phyloP scores from a whole-genome alignment of 2,888 invertebrate species.

The Agrotis ipsilon region DNA sequence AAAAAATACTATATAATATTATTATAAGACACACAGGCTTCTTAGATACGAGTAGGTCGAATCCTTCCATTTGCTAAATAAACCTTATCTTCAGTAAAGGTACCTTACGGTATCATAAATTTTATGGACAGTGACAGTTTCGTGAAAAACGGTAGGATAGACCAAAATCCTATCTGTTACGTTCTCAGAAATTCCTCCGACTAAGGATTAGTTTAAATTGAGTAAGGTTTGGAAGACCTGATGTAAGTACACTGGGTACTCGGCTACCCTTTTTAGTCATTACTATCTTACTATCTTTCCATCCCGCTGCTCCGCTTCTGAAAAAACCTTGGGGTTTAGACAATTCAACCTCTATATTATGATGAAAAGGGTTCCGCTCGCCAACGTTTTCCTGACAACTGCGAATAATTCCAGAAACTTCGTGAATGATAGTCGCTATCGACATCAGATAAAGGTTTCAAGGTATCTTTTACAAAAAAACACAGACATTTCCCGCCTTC shows the following conservation, averaged over 20 bases:
- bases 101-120: conserved; percentile 40
- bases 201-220: conserved; percentile 66
- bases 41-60: not conserved
- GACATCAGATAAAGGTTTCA: conserved; percentile 43
- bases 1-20: not conserved
- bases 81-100: conserved; percentile 18
- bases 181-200: conserved; percentile 55
- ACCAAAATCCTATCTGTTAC: conserved; percentile 56
- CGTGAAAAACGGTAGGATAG: conserved; percentile 40
- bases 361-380: conserved; percentile 62
- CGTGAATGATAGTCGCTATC: conserved; percentile 41
- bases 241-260: conserved; percentile 39
- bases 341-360: conserved; percentile 60
- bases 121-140: conserved; percentile 41
- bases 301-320: conserved; percentile 40
- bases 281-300: conserved; percentile 63
- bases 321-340: conserved; percentile 57
- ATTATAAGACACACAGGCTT: not conserved
- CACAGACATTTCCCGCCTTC: conserved; percentile 11
- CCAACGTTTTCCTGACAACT: conserved; percentile 57
- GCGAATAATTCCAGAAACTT: conserved; percentile 50
- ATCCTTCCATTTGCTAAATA: conserved; percentile 33
- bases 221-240: conserved; percentile 52
- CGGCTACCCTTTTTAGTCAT: conserved; percentile 61
- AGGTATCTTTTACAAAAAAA: conserved; percentile 40